Evolutionary conservation across 2,888 invertebrate species (phyloP).

Genomic region (Lasius fuliginosus): DNA sequence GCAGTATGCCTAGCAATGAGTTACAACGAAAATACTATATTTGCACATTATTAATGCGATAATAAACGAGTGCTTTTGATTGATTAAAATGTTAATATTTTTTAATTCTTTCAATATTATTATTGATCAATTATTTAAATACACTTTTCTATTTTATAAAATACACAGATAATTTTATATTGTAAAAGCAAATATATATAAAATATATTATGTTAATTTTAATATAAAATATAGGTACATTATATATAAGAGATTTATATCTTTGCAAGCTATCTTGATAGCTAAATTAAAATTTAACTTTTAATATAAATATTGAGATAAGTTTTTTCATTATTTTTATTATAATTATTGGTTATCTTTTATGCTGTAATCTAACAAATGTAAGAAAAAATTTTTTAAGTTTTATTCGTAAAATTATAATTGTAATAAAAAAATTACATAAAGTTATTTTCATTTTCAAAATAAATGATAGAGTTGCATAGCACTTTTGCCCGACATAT

Average conservation of each 20-base stretch:
- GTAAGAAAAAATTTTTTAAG: background rate
- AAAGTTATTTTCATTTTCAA: background rate
- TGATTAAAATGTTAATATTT: background rate
- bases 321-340: background rate
- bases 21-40: slow-evolving; percentile 8
- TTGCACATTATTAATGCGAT: background rate
- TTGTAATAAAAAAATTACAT: background rate
- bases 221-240: background rate
- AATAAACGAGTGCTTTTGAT: background rate
- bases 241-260: background rate
- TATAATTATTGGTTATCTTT: background rate
- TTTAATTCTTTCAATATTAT: background rate
- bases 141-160: too few species aligned
- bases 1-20: background rate
- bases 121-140: too few species aligned
- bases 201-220: background rate
- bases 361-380: background rate
- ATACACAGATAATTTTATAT: too few species aligned
- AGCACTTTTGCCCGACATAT: background rate
- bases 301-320: background rate
- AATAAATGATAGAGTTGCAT: background rate
- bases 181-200: too few species aligned
- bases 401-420: background rate
- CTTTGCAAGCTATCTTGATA: background rate
- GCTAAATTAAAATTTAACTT: slow-evolving; percentile 3